Percentiles rank a stretch among this genome's conserved stretches.
These are phyloP conservation scores for Brenthis hecate DNA, from an alignment of 2,888 invertebrate species.

Conservation along the genomic window DNA sequence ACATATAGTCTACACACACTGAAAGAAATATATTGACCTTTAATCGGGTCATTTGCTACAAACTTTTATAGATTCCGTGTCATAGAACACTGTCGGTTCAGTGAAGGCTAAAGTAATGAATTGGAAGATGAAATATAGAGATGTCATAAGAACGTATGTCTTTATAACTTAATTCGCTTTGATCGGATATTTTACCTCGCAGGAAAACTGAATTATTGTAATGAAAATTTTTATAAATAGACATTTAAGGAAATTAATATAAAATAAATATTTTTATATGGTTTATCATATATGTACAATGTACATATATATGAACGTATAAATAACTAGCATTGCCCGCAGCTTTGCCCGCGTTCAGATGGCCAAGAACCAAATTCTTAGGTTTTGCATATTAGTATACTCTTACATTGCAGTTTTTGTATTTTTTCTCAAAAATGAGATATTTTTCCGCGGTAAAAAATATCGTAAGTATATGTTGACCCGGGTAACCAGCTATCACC, in stretches of 20 bases:
- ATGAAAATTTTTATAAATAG: not conserved
- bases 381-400: too few species aligned
- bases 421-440: too few species aligned
- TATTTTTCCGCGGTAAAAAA: too few species aligned
- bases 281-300: not conserved
- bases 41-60: slow-evolving; percentile 5
- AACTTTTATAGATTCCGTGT: slow-evolving; percentile 16
- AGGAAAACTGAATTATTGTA: not conserved
- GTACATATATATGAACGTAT: too few species aligned
- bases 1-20: not conserved
- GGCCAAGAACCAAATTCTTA: too few species aligned
- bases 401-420: too few species aligned
- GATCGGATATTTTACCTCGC: not conserved
- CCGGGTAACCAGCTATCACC: too few species aligned
- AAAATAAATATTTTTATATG: too few species aligned
- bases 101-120: slow-evolving; percentile 16
- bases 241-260: not conserved
- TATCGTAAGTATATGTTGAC: too few species aligned
- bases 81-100: slow-evolving; percentile 15
- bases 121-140: slow-evolving; percentile 21
- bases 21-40: not conserved
- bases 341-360: too few species aligned
- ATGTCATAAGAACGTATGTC: slow-evolving; percentile 19
- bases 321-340: too few species aligned
- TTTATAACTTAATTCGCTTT: slow-evolving; percentile 6